phyloP scores from a whole-genome alignment of 2,797 vertebrate genomes.

The Ptychobarbus kaznakovi region DNA sequence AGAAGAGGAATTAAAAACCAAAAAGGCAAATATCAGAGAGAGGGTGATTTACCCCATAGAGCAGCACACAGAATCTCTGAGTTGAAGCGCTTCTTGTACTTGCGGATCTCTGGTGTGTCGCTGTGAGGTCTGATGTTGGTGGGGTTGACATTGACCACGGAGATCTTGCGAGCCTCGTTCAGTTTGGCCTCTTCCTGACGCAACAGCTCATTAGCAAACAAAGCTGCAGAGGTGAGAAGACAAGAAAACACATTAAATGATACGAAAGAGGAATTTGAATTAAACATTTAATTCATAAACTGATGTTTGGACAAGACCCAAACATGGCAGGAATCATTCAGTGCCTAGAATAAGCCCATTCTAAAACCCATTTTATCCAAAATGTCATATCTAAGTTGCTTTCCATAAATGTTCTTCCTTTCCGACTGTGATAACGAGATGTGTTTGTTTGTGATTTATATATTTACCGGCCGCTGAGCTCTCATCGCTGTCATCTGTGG shows the following conservation, averaged over 20 bases:
- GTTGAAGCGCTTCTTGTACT: constrained; percentile 99
- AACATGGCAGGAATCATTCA: background rate
- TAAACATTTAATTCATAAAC: background rate
- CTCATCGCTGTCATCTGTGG: constrained; percentile 83
- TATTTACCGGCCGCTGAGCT: constrained; percentile 84
- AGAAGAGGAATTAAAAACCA: background rate
- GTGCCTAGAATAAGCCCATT: background rate
- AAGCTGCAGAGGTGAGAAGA: constrained; percentile 71
- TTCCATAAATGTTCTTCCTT: constrained; percentile 1
- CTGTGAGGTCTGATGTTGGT: constrained; percentile 98
- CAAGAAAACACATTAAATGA: background rate
- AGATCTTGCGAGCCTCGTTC: constrained; percentile 96
- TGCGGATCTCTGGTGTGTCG: constrained; percentile 96
- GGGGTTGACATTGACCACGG: constrained; percentile 97
- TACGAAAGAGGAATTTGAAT: background rate
- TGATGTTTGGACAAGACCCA: background rate
- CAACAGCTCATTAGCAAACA: constrained; percentile 93
- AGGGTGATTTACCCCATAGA: constrained; percentile 85
- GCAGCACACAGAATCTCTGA: constrained; percentile 97
- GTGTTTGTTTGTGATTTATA: constrained; percentile 4
- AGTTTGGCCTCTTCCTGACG: constrained; percentile 95
- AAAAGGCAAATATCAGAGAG: background rate
- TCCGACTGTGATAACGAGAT: background rate
- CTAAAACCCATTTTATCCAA: background rate
- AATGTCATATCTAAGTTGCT: background rate